Conservation (phyloP, 2,888 invertebrate species). For the Parnassius orleans region DNA sequence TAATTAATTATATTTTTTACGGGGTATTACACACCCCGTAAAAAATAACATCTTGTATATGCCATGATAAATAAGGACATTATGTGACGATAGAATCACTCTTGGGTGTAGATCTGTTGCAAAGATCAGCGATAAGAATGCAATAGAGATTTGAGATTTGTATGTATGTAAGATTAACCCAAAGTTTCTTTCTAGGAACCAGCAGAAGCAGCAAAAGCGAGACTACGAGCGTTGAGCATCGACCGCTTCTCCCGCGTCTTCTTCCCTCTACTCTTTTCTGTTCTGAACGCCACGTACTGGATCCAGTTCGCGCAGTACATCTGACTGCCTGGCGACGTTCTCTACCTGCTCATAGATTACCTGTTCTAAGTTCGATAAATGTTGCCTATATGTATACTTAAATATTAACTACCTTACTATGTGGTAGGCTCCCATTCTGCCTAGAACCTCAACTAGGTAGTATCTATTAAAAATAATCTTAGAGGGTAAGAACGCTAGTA, state of each 20-base stretch:
- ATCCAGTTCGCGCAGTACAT: slow-evolving; percentile 85
- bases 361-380: not conserved
- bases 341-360: slow-evolving; percentile 17
- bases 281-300: slow-evolving; percentile 94
- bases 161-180: not conserved
- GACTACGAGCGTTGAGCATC: slow-evolving; percentile 86
- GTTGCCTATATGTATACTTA: not conserved
- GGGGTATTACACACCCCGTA: too few species aligned
- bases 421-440: too few species aligned
- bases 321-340: slow-evolving; percentile 47
- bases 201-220: slow-evolving; percentile 66
- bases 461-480: too few species aligned
- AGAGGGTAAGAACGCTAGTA: too few species aligned
- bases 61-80: too few species aligned
- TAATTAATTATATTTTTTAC: too few species aligned
- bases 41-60: too few species aligned
- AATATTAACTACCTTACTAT: not conserved
- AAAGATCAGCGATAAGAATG: too few species aligned
- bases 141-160: not conserved
- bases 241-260: slow-evolving; percentile 93
- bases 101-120: too few species aligned
- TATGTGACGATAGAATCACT: too few species aligned
- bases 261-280: slow-evolving; percentile 93
- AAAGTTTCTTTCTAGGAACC: slow-evolving; percentile 54
- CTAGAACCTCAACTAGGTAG: too few species aligned